Evolutionary conservation across 2,797 vertebrate species (phyloP).

Genomic region (Emydoidea blandingii): DNA sequence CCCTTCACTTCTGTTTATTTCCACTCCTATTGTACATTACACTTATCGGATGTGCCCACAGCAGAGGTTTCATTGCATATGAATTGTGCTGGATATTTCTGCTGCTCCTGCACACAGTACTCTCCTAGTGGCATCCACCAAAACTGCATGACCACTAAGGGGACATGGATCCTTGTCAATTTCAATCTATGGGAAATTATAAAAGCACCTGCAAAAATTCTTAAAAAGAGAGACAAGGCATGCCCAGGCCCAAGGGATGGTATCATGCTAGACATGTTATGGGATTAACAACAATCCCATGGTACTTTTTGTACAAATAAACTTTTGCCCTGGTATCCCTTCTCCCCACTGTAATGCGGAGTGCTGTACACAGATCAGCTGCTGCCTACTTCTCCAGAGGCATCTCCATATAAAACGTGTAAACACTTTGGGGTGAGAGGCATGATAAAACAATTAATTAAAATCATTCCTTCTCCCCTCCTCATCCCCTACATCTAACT

Average conservation of each 20-base stretch:
- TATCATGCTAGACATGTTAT: background rate
- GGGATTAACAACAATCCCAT: fast-evolving
- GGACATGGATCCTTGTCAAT: background rate
- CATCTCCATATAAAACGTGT: background rate
- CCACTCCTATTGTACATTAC: background rate
- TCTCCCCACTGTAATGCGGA: background rate
- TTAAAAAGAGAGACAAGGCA: background rate
- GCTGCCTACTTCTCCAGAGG: background rate
- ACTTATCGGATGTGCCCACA: fast-evolving
- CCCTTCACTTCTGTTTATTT: background rate
- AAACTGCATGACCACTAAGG: background rate
- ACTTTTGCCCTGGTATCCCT: background rate
- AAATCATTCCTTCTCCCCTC: background rate
- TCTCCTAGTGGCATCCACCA: background rate
- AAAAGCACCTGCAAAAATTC: background rate
- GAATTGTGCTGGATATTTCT: background rate
- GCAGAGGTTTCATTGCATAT: background rate
- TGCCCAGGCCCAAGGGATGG: background rate
- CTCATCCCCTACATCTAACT: fast-evolving
- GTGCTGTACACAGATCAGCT: background rate
- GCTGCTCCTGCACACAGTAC: background rate
- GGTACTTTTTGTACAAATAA: background rate
- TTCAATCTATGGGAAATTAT: too few species aligned
- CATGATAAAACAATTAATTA: fast-evolving
- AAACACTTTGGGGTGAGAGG: fast-evolving